Percentiles rank a stretch among this genome's conserved stretches.
These are phyloP conservation scores for Drosophila borealis DNA, from an alignment of 2,888 invertebrate species.

Conservation along the genomic window DNA sequence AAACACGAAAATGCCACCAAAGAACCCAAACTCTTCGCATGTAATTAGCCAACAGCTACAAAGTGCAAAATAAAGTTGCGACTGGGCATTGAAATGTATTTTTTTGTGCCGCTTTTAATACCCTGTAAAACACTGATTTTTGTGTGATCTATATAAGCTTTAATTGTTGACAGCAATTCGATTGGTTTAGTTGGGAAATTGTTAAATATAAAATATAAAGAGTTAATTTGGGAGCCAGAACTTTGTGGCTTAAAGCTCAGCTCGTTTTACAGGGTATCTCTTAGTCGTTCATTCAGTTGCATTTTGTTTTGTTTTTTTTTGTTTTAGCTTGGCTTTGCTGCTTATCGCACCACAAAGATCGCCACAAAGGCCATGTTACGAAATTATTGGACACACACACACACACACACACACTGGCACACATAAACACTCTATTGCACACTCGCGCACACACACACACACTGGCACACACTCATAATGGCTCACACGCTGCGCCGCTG, in stretches of 20 bases:
- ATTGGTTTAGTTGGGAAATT: no score
- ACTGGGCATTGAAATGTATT: constrained; percentile 23
- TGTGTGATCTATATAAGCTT: no score
- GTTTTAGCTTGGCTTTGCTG: constrained; percentile 33
- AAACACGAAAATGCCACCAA: no score
- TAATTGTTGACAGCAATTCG: no score
- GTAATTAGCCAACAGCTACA: constrained; percentile 51
- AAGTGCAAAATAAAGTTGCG: constrained; percentile 59
- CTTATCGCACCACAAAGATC: constrained; percentile 74
- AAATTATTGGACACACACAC: constrained; percentile 71
- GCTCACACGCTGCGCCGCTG: constrained; percentile 29
- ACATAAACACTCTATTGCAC: constrained; percentile 7
- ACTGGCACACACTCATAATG: constrained; percentile 8
- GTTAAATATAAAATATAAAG: no score
- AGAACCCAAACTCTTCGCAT: constrained; percentile 6
- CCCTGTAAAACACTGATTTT: constrained; percentile 17
- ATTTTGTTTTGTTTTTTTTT: constrained; percentile 8
- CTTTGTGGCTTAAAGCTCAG: not conserved
- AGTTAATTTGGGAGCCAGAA: no score
- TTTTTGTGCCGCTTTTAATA: constrained; percentile 16
- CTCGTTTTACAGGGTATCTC: constrained; percentile 13
- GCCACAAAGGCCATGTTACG: constrained; percentile 82
- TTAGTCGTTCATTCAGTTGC: constrained; percentile 5
- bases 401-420: constrained; percentile 8
- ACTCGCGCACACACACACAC: constrained; percentile 9